Evolutionary conservation across 2,888 invertebrate genomes (phyloP).

Genomic region (Strigamia transsilvanica): DNA sequence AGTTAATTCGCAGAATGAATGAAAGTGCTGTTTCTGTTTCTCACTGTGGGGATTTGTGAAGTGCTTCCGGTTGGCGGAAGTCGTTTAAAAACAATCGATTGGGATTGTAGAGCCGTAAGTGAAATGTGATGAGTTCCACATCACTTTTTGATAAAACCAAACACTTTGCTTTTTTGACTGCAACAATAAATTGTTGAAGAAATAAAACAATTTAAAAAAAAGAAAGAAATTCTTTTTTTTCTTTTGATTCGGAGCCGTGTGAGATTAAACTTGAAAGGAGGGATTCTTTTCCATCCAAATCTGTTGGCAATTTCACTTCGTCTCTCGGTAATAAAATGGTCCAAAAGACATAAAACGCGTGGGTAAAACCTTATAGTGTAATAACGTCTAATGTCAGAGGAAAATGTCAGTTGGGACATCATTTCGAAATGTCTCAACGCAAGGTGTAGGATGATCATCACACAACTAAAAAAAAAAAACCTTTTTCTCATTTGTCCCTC

Average conservation of each 20-base stretch:
- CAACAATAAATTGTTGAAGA: background rate
- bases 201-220: background rate
- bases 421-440: constrained; percentile 27
- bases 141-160: background rate
- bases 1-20: constrained; percentile 44
- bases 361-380: constrained; percentile 49
- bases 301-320: constrained; percentile 43
- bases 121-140: constrained; percentile 29
- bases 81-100: constrained; percentile 47
- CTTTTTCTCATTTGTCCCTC: background rate
- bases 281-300: constrained; percentile 14
- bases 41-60: constrained; percentile 49
- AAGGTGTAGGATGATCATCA: background rate
- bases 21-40: constrained; percentile 47
- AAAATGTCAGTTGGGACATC: constrained; percentile 48
- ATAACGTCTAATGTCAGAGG: constrained; percentile 49
- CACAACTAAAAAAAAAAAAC: background rate
- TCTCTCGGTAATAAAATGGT: constrained; percentile 30
- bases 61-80: constrained; percentile 44
- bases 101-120: constrained; percentile 25
- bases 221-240: background rate
- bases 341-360: constrained; percentile 49
- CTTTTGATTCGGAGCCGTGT: background rate
- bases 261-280: background rate
- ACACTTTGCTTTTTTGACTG: background rate